Evolutionary conservation across 1,140 invertebrate genomes (phyloP).

Genomic region (Eufriesea mexicana): DNA sequence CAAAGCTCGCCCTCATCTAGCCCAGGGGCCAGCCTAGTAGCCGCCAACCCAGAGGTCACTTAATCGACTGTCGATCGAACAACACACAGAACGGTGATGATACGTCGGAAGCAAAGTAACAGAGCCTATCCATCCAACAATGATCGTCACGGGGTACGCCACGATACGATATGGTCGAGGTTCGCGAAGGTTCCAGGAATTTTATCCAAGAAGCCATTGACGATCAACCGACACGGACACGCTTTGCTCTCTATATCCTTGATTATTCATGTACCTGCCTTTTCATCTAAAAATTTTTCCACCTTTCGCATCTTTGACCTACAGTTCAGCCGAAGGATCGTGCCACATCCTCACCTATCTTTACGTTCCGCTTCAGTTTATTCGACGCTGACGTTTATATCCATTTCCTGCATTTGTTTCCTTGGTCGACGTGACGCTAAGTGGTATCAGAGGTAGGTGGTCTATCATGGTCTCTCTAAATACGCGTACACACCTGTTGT

Average conservation of each 20-base stretch:
- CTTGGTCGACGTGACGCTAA: constrained; percentile 22
- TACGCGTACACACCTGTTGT: not conserved
- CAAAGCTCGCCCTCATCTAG: constrained; percentile 83
- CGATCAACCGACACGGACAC: constrained; percentile 20
- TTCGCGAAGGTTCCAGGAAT: too few species aligned
- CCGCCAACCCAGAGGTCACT: constrained; percentile 76
- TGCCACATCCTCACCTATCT: constrained; percentile 13
- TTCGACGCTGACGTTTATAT: constrained; percentile 16
- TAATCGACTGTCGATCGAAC: constrained; percentile 72
- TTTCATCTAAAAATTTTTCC: constrained; percentile 30
- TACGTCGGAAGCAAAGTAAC: constrained; percentile 62
- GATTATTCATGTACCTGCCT: constrained; percentile 52
- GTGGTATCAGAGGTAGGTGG: constrained; percentile 40
- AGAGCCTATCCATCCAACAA: constrained; percentile 38
- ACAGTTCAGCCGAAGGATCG: constrained; percentile 31
- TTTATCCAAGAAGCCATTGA: not conserved
- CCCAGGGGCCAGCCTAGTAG: constrained; percentile 81
- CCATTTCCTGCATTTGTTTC: constrained; percentile 25
- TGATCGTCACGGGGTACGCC: not conserved
- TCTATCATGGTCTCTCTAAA: not conserved
- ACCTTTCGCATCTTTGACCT: constrained; percentile 21
- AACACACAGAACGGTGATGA: constrained; percentile 50
- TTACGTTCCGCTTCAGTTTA: constrained; percentile 42
- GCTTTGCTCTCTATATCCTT: constrained; percentile 54
- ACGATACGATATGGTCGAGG: not conserved